Evolutionary conservation across 2,113 vertebrate genomes (phyloP).

Genomic region (Arenaria interpres): DNA sequence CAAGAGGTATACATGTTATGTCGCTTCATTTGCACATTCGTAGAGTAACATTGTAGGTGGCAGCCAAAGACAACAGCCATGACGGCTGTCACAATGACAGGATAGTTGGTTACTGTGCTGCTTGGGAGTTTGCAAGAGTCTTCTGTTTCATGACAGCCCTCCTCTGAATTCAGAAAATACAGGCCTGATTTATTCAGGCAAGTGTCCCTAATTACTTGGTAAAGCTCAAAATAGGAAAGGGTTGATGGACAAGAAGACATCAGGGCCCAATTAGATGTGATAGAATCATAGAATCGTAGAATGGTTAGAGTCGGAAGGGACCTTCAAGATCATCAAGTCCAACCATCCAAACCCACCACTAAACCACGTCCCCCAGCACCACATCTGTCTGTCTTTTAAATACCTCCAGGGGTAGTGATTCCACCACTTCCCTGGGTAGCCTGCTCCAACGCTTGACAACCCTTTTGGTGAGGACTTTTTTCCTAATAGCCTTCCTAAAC

Average conservation of each 20-base stretch:
- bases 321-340: no score
- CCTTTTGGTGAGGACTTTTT: no score
- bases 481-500: no score
- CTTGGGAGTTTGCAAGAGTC: background rate
- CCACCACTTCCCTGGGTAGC: no score
- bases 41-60: background rate
- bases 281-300: no score
- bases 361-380: no score
- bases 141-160: background rate
- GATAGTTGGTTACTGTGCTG: background rate
- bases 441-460: no score
- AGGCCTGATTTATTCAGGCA: background rate
- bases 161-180: background rate
- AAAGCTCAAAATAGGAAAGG: background rate
- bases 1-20: background rate
- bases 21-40: background rate
- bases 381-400: no score
- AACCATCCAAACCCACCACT: no score
- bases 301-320: no score
- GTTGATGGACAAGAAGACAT: background rate
- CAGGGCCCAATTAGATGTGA: background rate
- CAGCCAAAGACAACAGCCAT: background rate
- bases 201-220: background rate
- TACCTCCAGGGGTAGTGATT: no score
- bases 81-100: background rate